phyloP scores from a whole-genome alignment of 2,797 vertebrate species.

The Aphelocoma californica region DNA sequence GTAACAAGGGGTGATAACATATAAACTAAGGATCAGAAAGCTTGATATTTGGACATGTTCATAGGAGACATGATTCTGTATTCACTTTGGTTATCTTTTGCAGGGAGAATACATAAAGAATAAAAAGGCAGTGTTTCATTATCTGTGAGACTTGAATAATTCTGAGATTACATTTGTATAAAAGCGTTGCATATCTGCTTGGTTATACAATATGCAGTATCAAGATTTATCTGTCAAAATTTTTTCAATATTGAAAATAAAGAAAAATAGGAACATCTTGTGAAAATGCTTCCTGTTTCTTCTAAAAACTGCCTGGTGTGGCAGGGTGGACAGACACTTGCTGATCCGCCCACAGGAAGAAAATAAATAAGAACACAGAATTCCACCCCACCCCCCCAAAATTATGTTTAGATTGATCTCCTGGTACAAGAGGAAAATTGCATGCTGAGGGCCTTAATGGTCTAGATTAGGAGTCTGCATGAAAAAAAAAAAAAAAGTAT shows the following conservation, averaged over 20 bases:
- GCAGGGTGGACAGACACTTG: not conserved
- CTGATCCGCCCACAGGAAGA: not conserved
- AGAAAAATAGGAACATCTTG: not conserved
- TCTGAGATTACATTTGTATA: not conserved
- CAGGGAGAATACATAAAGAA: not conserved
- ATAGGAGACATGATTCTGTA: not conserved
- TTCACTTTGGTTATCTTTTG: not conserved
- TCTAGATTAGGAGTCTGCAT: not conserved
- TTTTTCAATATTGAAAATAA: not conserved
- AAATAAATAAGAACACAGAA: not conserved
- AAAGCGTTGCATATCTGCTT: not conserved
- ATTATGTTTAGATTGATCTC: not conserved
- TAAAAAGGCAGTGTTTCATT: not conserved
- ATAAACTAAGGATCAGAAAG: not conserved
- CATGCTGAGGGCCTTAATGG: not conserved
- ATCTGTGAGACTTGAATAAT: not conserved
- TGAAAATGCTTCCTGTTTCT: not conserved
- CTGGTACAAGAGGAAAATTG: not conserved
- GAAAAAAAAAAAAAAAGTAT: not conserved
- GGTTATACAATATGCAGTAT: not conserved
- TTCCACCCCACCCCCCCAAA: accelerated
- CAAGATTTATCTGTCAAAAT: not conserved
- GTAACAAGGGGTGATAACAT: too few species aligned
- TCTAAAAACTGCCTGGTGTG: not conserved
- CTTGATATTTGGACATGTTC: not conserved